Base-by-base conservation (phyloP, 2,113 vertebrate species). In the Rhinolophus ferrumequinum region DNA sequence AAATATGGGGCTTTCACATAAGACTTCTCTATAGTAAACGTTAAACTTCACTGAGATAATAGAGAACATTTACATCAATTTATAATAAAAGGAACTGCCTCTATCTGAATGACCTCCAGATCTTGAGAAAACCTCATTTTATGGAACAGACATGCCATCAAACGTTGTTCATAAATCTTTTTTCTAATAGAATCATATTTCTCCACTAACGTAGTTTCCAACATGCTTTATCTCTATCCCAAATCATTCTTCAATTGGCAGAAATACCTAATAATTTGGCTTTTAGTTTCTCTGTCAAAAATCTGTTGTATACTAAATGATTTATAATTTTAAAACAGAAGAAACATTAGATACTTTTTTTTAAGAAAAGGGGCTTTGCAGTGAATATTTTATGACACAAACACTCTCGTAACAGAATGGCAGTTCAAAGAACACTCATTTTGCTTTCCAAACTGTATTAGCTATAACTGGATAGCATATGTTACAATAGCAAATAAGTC, bases 181-280 rank as follows among this genome's bases (percentile, higher is more conserved):
- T 97, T 94, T 76, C 60, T 76, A 95, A 92, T 93, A 33, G 62
- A 72, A 94, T 94, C 80, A 58, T 73, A 76, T 85, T 95, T 96
- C 35, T 87, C 67, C 50, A 88, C 70, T 96, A 84, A 94, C 10
- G 60, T 86, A 90, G 87, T 96, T 90, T 90, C 44, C 64, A 88
- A 62, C n/a, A 73, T 70, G 47, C 54, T 97, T 96, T 87, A 87
- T 81, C 54, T 94, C 87, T 38, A 81, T 88, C 35, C 26, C 41
- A 81, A n/a, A 33, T 77, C 76, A 93, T 90, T 90, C 62, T 95
- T 95, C 70, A 96, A 47, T 19, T 77, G 41, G 10, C 50, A 93
- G 44, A 88, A 97, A 95, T 35, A 22, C 1, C 60, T 94, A 84
- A 77, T 13, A 90, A 73, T 77, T 88, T 94, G 60, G 10, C 35